Conservation (phyloP, 2,797 vertebrate species). For the Urocyon cinereoargenteus region DNA sequence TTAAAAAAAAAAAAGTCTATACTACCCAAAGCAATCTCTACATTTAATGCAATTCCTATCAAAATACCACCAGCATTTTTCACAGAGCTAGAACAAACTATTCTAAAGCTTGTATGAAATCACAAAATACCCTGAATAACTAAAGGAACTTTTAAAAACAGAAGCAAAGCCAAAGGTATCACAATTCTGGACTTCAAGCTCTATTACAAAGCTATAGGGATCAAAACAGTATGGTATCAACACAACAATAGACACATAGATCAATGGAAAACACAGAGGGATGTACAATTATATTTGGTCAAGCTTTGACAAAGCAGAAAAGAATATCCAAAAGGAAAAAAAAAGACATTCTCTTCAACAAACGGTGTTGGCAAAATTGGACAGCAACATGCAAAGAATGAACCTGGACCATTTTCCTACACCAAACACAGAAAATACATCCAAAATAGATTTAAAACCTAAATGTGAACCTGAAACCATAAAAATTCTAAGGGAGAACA, state of each 20-base stretch:
- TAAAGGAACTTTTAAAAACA: background rate
- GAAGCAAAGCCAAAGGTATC: background rate
- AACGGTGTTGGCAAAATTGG: background rate
- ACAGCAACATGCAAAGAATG: background rate
- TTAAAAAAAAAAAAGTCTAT: background rate
- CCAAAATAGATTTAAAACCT: background rate
- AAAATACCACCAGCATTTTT: background rate
- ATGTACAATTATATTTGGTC: background rate
- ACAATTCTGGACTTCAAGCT: background rate
- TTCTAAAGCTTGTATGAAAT: background rate
- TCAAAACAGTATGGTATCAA: background rate
- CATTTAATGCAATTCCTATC: background rate
- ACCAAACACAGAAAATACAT: background rate
- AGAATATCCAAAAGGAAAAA: background rate
- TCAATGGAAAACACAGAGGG: background rate
- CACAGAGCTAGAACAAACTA: background rate
- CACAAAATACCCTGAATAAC: background rate
- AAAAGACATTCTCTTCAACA: background rate
- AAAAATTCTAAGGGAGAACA: background rate
- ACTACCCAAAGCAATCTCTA: background rate
- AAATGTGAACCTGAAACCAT: background rate
- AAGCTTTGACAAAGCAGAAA: background rate
- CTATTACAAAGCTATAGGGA: background rate
- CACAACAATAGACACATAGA: background rate
- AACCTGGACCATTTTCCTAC: background rate